Percentiles rank a stretch among this genome's conserved stretches.
Evolutionary conservation across 2,113 vertebrate species (phyloP).

Genomic region (Pionites leucogaster): DNA sequence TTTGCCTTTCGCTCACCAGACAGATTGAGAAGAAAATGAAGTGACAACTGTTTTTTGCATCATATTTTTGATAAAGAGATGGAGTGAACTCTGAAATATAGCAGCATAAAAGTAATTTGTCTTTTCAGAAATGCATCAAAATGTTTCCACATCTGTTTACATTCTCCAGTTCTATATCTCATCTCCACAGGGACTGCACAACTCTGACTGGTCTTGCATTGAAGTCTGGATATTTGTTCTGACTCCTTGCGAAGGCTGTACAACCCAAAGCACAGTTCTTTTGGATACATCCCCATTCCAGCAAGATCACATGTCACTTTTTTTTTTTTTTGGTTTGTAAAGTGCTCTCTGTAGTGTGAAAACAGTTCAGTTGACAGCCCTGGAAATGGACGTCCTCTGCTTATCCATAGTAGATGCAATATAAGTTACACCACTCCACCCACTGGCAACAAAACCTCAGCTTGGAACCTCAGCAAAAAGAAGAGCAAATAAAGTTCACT

Average conservation of each 20-base stretch:
- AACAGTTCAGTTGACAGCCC: constrained; percentile 21
- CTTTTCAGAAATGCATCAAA: constrained; percentile 46
- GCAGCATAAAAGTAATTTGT: not conserved
- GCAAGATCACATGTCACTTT: constrained; percentile 12
- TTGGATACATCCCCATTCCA: not conserved
- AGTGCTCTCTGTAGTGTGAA: constrained; percentile 14
- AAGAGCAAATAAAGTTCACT: constrained; percentile 25
- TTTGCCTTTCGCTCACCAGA: constrained; percentile 4
- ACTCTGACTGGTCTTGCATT: not conserved
- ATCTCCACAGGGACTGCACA: constrained; percentile 17
- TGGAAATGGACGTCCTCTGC: constrained; percentile 8
- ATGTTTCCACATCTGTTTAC: constrained; percentile 54
- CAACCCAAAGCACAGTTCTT: constrained; percentile 8
- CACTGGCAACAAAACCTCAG: not conserved
- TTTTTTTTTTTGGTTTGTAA: not conserved
- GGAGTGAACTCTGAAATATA: constrained; percentile 22
- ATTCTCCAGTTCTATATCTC: constrained; percentile 37
- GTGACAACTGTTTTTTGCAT: constrained; percentile 4
- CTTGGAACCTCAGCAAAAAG: constrained; percentile 5
- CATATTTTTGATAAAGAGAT: constrained; percentile 18
- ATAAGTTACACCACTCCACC: not conserved
- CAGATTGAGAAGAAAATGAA: constrained; percentile 43
- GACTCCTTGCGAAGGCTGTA: constrained; percentile 42
- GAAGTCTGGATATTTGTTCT: constrained; percentile 58
- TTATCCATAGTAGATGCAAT: not conserved